Conservation (phyloP, 2,113 vertebrate species). For the Dromas ardeola region DNA sequence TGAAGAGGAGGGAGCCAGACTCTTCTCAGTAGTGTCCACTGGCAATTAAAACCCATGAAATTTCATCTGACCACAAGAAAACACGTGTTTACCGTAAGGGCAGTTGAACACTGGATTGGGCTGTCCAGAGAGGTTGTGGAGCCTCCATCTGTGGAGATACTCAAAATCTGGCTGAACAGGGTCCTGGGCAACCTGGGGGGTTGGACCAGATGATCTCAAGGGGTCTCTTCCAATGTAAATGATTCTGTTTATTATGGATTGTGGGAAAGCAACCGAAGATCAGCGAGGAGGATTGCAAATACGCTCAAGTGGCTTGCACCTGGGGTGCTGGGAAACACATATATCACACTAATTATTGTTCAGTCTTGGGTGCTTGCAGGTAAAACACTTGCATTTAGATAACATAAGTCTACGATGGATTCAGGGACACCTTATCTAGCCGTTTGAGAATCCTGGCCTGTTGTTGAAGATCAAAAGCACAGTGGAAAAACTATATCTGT, state of each 20-base stretch:
- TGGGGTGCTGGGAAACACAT: no score
- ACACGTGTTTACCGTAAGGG: not conserved
- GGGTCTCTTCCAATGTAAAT: not conserved
- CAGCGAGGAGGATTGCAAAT: no score
- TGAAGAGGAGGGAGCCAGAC: not conserved
- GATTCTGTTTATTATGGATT: not conserved
- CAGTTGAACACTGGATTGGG: not conserved
- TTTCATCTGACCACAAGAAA: not conserved
- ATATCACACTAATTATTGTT: no score
- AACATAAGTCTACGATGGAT: no score
- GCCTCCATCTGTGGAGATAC: not conserved
- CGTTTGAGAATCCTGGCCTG: no score
- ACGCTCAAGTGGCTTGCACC: no score
- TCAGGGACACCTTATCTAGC: no score
- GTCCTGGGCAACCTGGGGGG: not conserved
- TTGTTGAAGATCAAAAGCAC: no score
- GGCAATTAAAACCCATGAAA: not conserved
- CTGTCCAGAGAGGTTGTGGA: not conserved
- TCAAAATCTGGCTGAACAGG: not conserved
- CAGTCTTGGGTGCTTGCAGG: no score
- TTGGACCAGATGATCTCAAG: not conserved
- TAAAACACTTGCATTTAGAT: no score
- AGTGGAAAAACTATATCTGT: no score
- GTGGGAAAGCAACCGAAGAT: no score
- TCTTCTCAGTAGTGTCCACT: not conserved